Conservation (phyloP, 1,140 invertebrate species). For the Drosophila kohkoa region DNA sequence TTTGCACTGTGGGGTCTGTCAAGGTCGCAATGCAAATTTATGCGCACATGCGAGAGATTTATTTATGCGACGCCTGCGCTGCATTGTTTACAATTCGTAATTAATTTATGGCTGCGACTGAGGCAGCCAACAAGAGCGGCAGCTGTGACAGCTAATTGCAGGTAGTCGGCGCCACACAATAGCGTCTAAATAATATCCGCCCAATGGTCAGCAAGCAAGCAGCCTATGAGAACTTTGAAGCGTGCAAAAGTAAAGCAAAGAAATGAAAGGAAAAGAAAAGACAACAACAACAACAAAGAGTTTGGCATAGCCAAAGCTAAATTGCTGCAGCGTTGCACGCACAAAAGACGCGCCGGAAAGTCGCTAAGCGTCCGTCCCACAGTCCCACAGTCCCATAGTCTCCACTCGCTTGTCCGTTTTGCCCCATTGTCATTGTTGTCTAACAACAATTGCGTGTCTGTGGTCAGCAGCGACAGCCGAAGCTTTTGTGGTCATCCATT, state of each 20-base stretch:
- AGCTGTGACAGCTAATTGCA: slow-evolving; percentile 78
- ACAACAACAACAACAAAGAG: background rate
- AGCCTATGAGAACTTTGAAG: slow-evolving; percentile 20
- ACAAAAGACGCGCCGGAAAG: slow-evolving; percentile 76
- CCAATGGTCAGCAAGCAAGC: slow-evolving; percentile 65
- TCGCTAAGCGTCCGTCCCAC: slow-evolving; percentile 46
- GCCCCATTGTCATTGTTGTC: slow-evolving; percentile 49
- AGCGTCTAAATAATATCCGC: slow-evolving; percentile 81
- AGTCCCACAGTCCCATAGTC: slow-evolving; percentile 41
- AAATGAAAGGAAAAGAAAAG: background rate
- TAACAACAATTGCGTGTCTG: slow-evolving; percentile 51
- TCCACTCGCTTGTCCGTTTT: slow-evolving; percentile 32
- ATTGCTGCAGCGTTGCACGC: slow-evolving; percentile 57
- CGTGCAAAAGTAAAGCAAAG: background rate
- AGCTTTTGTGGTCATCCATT: slow-evolving; percentile 52
- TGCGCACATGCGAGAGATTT: slow-evolving; percentile 73
- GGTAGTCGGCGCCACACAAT: slow-evolving; percentile 77
- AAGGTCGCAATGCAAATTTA: slow-evolving; percentile 78
- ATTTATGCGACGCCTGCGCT: slow-evolving; percentile 66
- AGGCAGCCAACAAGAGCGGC: slow-evolving; percentile 7
- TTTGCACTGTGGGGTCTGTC: slow-evolving; percentile 29
- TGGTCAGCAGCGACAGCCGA: slow-evolving; percentile 16
- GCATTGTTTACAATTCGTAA: slow-evolving; percentile 75
- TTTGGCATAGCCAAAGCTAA: slow-evolving; percentile 19
- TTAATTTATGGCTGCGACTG: slow-evolving; percentile 64